These are phyloP conservation scores for Epicampocera succincta DNA, from an alignment of 2,888 invertebrate species.

Conservation along the genomic window DNA sequence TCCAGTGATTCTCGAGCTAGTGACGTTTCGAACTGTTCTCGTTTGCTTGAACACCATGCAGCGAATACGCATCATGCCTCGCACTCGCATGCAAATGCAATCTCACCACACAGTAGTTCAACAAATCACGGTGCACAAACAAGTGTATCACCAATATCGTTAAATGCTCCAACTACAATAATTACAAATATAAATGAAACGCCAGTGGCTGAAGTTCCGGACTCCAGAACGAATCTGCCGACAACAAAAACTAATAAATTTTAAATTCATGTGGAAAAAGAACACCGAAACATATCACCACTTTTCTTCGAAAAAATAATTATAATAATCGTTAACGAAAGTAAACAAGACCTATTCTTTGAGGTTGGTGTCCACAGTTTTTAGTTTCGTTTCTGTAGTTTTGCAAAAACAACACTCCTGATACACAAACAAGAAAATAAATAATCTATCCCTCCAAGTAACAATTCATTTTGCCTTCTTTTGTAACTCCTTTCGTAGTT, in stretches of 20 bases:
- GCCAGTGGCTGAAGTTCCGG: conserved; percentile 71
- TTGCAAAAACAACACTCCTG: conserved; percentile 16
- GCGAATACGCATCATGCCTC: conserved; percentile 67
- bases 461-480: not conserved
- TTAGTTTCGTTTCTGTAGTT: conserved; percentile 56
- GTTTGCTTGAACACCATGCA: conserved; percentile 79
- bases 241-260: conserved; percentile 77
- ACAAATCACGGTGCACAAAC: conserved; percentile 44
- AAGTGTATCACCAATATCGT: conserved; percentile 65
- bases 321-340: not conserved
- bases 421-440: conserved; percentile 11
- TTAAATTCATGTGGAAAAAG: conserved; percentile 69
- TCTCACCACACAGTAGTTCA: conserved; percentile 63
- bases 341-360: conserved; percentile 13
- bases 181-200: conserved; percentile 65
- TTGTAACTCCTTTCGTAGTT: conserved; percentile 14
- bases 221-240: conserved; percentile 73
- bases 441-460: not conserved
- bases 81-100: conserved; percentile 71
- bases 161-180: conserved; percentile 63
- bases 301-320: conserved; percentile 7
- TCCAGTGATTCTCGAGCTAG: conserved; percentile 81
- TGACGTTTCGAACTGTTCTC: conserved; percentile 80
- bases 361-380: conserved; percentile 63
- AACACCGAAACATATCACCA: conserved; percentile 37